Percentiles rank a stretch among this genome's conserved stretches.
These are phyloP conservation scores for Burhinus bistriatus DNA, from an alignment of 2,113 vertebrate species.

Conservation along the genomic window DNA sequence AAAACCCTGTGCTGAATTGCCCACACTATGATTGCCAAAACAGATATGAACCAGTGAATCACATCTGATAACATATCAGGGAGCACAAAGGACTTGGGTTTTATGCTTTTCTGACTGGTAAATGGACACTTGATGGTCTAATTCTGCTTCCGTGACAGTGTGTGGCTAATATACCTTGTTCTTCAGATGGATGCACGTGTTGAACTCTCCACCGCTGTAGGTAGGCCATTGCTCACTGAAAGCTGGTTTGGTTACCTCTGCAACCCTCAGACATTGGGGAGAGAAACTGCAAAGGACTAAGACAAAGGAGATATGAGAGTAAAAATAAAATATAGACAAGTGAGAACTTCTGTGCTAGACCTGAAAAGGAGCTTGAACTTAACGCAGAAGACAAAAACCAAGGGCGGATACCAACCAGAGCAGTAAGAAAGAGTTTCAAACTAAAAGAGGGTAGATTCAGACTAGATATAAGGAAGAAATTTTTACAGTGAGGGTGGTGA, in stretches of 20 bases:
- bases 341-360: not conserved
- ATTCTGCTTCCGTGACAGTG: not conserved
- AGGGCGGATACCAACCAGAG: not conserved
- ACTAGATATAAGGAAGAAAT: not conserved
- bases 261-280: not conserved
- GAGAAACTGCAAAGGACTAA: not conserved
- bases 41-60: not conserved
- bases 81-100: not conserved
- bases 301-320: not conserved
- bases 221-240: not conserved
- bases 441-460: not conserved
- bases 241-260: not conserved
- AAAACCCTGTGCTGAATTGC: not conserved
- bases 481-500: not conserved
- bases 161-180: not conserved
- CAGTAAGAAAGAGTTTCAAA: not conserved
- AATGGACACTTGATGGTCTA: not conserved
- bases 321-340: not conserved
- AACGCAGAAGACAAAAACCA: not conserved
- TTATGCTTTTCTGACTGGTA: not conserved
- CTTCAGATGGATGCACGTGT: not conserved
- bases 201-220: not conserved
- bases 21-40: not conserved
- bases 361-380: not conserved
- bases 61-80: constrained; percentile 47